Evolutionary conservation across 2,113 vertebrate species (phyloP).

Genomic region (Dicrurus megarhynchus): DNA sequence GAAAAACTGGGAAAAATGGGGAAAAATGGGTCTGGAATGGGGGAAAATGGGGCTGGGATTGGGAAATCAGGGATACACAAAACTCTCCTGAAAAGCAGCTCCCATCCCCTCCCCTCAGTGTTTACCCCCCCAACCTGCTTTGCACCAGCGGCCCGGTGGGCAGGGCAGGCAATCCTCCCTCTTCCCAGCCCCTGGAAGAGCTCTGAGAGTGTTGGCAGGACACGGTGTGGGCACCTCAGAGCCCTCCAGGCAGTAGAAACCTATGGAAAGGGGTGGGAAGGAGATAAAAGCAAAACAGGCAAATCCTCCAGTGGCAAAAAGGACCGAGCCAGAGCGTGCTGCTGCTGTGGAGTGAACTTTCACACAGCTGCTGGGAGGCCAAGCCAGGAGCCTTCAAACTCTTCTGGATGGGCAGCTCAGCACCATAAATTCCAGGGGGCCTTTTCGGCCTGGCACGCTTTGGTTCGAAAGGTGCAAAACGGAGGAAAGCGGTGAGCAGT

Average conservation of each 20-base stretch:
- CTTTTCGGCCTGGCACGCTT: background rate
- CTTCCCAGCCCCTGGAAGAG: constrained; percentile 70
- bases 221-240: constrained; percentile 74
- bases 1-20: too few species aligned
- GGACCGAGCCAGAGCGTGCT: background rate
- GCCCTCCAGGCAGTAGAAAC: constrained; percentile 86
- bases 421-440: background rate
- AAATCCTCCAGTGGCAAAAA: background rate
- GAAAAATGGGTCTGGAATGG: background rate
- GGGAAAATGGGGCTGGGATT: background rate
- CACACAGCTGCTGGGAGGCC: background rate
- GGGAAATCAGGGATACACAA: too few species aligned
- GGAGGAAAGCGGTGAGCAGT: accelerated
- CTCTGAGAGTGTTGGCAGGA: constrained; percentile 79
- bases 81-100: background rate
- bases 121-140: constrained; percentile 67
- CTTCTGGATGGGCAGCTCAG: background rate
- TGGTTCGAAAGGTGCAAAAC: background rate
- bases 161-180: constrained; percentile 84
- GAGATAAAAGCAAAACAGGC: background rate
- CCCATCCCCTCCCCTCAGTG: background rate
- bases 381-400: background rate
- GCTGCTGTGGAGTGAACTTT: background rate
- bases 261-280: constrained; percentile 34
- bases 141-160: constrained; percentile 82